Evolutionary conservation across 2,888 invertebrate species (phyloP).

Genomic region (Noctua fimbriata): DNA sequence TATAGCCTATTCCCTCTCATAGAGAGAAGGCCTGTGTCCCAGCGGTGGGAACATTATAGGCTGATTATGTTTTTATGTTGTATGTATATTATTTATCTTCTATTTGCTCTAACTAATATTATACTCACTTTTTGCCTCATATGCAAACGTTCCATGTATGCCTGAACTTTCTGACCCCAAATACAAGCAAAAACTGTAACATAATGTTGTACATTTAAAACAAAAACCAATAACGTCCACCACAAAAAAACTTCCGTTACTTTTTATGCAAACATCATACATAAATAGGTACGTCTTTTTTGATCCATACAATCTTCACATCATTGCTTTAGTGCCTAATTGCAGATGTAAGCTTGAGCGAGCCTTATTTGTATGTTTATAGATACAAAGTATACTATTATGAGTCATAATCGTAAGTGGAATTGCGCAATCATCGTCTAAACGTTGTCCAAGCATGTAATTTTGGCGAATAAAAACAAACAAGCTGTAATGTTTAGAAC

Average conservation of each 20-base stretch:
- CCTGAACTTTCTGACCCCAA: conserved; percentile 43
- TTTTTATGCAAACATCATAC: conserved; percentile 64
- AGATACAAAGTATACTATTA: conserved; percentile 79
- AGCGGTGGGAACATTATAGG: too few relatives aligned
- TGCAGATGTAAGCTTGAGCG: conserved; percentile 68
- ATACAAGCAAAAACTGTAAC: conserved; percentile 33
- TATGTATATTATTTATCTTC: too few relatives aligned
- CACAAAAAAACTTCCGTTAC: conserved; percentile 57
- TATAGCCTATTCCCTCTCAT: too few relatives aligned
- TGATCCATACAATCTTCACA: conserved; percentile 68
- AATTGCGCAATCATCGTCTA: conserved; percentile 75
- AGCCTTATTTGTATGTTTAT: conserved; percentile 81
- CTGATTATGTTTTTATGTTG: too few relatives aligned
- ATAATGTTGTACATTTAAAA: conserved; percentile 35
- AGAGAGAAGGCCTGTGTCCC: too few relatives aligned
- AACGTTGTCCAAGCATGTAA: conserved; percentile 79
- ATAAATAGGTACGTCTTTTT: conserved; percentile 30
- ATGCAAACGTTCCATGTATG: background rate
- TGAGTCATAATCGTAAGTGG: conserved; percentile 78
- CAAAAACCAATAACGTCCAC: conserved; percentile 50
- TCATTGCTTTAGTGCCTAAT: conserved; percentile 63
- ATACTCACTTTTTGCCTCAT: background rate
- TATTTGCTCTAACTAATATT: background rate
- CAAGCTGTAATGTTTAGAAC: conserved; percentile 67
- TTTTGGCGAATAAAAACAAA: conserved; percentile 83